phyloP scores from a whole-genome alignment of 2,888 invertebrate species.

The Calliphora vomitoria region DNA sequence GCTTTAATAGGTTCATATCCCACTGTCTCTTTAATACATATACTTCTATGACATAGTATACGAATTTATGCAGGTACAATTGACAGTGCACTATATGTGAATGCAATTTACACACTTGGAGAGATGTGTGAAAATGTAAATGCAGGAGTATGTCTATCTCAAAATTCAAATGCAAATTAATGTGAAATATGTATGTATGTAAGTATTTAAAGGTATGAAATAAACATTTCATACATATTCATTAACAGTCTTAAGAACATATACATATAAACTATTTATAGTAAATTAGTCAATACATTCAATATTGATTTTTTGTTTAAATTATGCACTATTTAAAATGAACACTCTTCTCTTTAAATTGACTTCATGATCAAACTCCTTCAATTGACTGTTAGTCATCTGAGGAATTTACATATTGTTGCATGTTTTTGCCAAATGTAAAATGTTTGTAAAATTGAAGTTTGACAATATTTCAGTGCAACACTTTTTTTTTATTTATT shows the following conservation, averaged over 20 bases:
- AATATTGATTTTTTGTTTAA: too few species aligned
- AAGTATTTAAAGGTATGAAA: neutral
- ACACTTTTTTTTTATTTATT: conserved; percentile 14
- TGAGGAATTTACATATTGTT: conserved; percentile 16
- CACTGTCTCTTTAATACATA: neutral
- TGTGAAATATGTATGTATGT: neutral
- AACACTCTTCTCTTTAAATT: too few species aligned
- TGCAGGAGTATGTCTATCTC: neutral
- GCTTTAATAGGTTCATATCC: neutral
- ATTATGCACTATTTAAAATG: too few species aligned
- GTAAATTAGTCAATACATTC: too few species aligned
- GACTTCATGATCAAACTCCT: neutral
- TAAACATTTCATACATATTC: too few species aligned
- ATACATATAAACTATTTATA: too few species aligned
- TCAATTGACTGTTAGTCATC: conserved; percentile 16
- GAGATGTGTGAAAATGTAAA: neutral
- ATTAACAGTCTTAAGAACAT: too few species aligned
- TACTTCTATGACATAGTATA: neutral
- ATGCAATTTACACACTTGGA: neutral
- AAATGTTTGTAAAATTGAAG: conserved; percentile 63
- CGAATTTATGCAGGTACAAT: neutral
- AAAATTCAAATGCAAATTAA: too few species aligned
- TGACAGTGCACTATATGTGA: neutral
- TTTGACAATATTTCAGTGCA: conserved; percentile 60
- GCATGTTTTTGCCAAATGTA: conserved; percentile 47